Conservation (phyloP, 2,888 invertebrate species). For the Lepidochitona cinerea region DNA sequence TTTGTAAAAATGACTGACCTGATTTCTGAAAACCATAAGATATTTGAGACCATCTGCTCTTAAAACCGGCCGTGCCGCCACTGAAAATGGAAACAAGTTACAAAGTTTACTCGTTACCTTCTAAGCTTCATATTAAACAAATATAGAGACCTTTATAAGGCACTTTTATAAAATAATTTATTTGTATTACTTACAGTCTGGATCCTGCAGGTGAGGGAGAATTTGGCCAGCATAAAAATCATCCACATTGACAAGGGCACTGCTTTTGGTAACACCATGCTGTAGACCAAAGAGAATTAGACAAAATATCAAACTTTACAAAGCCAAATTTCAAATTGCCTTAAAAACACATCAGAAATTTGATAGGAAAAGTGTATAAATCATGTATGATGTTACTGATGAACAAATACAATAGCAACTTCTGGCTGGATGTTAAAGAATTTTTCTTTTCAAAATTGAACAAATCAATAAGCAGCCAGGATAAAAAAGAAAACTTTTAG, state of each 20-base stretch:
- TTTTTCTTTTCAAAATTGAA: too few species aligned
- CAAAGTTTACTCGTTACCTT: not conserved
- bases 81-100: slow-evolving; percentile 72
- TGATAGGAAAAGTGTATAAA: too few species aligned
- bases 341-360: too few species aligned
- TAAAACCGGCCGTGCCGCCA: slow-evolving; percentile 89
- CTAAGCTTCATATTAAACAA: not conserved
- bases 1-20: slow-evolving; percentile 70
- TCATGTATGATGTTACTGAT: too few species aligned
- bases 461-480: too few species aligned
- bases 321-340: too few species aligned
- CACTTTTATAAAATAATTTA: not conserved
- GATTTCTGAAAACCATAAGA: slow-evolving; percentile 93
- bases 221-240: slow-evolving; percentile 92
- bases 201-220: slow-evolving; percentile 84
- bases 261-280: slow-evolving; percentile 92
- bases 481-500: too few species aligned
- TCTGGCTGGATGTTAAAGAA: too few species aligned
- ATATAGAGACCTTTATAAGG: too few species aligned
- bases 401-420: too few species aligned
- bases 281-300: too few species aligned
- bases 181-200: slow-evolving; percentile 71
- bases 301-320: too few species aligned
- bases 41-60: slow-evolving; percentile 98
- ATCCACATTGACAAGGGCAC: slow-evolving; percentile 88